Conservation (phyloP, 2,888 invertebrate species). For the Bugulina stolonifera region DNA sequence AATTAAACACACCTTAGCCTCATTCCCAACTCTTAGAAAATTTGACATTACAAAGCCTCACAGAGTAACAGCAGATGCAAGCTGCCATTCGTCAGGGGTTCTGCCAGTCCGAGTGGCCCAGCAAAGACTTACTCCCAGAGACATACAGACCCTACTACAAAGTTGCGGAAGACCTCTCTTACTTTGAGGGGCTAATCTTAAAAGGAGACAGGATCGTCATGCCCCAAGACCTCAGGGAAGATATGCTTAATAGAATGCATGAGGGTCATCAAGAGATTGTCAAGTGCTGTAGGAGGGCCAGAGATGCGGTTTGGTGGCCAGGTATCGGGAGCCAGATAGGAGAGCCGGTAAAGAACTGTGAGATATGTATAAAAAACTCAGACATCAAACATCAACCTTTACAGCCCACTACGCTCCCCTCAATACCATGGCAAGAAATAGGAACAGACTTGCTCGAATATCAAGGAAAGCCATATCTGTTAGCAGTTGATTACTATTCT, state of each 20-base stretch:
- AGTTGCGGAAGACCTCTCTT: neutral
- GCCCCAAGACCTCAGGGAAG: no score
- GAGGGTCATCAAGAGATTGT: constrained; percentile 4
- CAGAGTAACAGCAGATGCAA: no score
- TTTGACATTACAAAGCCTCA: neutral
- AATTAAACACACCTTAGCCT: neutral
- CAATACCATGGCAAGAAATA: neutral
- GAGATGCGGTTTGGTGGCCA: constrained; percentile 13
- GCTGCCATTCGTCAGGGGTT: no score
- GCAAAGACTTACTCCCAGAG: neutral
- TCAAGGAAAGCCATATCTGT: neutral
- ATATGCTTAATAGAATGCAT: neutral
- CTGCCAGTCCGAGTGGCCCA: neutral
- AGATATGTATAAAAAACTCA: neutral
- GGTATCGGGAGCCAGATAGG: neutral
- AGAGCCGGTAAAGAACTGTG: neutral
- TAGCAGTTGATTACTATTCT: neutral
- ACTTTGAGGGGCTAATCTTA: no score
- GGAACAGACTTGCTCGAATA: constrained; percentile 1
- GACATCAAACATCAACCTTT: neutral
- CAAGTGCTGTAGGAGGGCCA: neutral
- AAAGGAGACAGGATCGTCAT: no score
- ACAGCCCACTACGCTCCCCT: neutral
- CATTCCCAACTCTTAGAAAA: neutral
- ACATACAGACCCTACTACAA: neutral